Conservation (phyloP, 2,888 invertebrate species). For the Noctua janthe region DNA sequence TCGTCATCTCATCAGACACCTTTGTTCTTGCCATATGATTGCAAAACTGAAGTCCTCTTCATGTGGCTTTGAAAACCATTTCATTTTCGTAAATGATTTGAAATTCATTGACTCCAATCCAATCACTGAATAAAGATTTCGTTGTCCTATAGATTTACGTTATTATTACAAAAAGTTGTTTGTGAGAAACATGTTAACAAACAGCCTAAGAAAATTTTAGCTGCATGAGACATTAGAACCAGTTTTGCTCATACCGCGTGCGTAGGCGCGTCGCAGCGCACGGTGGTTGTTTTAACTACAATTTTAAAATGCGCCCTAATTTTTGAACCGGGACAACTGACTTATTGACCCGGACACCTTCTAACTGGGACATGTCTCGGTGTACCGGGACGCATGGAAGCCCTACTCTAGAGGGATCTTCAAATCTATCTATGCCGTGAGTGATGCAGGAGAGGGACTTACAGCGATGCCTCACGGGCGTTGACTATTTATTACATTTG, state of each 20-base stretch:
- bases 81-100: neutral
- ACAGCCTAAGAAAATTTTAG: slow-evolving; percentile 1
- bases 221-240: neutral
- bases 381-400: too few species aligned
- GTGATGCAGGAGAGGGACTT: too few species aligned
- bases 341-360: too few species aligned
- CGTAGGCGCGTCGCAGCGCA: neutral
- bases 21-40: neutral
- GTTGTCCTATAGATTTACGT: neutral
- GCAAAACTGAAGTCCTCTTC: neutral
- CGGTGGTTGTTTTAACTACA: neutral
- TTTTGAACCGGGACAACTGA: too few species aligned
- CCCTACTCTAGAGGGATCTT: too few species aligned
- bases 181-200: neutral
- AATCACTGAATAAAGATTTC: neutral
- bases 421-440: too few species aligned
- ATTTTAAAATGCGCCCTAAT: too few species aligned
- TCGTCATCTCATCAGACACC: too few species aligned
- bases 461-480: too few species aligned
- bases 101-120: too few species aligned
- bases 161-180: neutral
- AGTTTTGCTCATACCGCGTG: slow-evolving; percentile 6
- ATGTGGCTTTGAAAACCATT: neutral
- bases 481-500: too few species aligned
- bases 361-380: too few species aligned